phyloP scores from a whole-genome alignment of 2,888 invertebrate species.

The Drosophila suboccidentalis region DNA sequence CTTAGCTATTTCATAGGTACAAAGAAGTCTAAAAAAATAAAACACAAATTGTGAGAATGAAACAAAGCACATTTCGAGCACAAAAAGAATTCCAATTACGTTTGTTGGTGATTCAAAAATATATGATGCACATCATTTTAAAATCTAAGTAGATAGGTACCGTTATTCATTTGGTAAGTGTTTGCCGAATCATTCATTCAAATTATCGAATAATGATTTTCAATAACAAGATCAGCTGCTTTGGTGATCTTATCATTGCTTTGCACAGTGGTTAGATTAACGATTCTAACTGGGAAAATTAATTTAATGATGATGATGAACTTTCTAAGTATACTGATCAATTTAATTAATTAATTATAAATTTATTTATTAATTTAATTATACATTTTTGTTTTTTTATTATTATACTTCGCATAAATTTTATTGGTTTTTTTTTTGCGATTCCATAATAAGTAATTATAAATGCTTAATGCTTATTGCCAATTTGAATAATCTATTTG shows the following conservation, averaged over 20 bases:
- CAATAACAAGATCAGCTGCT: slow-evolving; percentile 28
- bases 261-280: neutral
- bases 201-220: slow-evolving; percentile 13
- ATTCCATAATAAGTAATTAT: too few species aligned
- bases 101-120: slow-evolving; percentile 21
- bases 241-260: neutral
- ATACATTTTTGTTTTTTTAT: too few species aligned
- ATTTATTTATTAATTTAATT: too few species aligned
- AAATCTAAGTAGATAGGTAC: slow-evolving; percentile 4
- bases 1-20: neutral
- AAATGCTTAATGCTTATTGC: too few species aligned
- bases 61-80: slow-evolving; percentile 36
- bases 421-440: too few species aligned
- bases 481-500: too few species aligned
- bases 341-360: too few species aligned
- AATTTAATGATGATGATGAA: neutral
- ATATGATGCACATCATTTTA: slow-evolving; percentile 10
- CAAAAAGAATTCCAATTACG: slow-evolving; percentile 5
- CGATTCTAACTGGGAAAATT: neutral
- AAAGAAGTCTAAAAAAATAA: slow-evolving; percentile 11
- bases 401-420: too few species aligned
- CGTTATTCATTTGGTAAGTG: slow-evolving; percentile 1
- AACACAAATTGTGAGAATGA: slow-evolving; percentile 19
- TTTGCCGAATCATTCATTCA: slow-evolving; percentile 17
- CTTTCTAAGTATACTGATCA: neutral